A percentile compares a stretch with the other conserved stretches of the same genome.
Evolutionary conservation across 2,113 vertebrate species (phyloP).

Genomic region (Ariopsis seemanni): DNA sequence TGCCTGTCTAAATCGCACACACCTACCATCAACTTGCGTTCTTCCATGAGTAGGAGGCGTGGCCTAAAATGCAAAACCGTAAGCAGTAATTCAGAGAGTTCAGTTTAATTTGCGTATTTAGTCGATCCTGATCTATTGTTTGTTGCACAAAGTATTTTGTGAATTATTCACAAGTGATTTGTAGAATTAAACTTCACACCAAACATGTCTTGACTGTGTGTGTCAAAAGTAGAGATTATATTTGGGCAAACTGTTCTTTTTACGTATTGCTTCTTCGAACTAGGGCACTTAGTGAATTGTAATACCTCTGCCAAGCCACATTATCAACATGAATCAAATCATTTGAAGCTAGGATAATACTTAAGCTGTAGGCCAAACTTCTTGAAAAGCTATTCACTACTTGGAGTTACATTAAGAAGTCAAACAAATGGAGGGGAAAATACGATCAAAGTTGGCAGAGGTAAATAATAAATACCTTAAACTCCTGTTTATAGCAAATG

Average conservation of each 20-base stretch:
- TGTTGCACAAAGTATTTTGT: neutral
- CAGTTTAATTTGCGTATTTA: neutral
- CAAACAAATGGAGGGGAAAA: too few relatives aligned
- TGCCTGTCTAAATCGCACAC: neutral
- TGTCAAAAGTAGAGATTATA: neutral
- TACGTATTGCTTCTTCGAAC: too few relatives aligned
- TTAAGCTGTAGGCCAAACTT: too few relatives aligned
- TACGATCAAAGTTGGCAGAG: too few relatives aligned
- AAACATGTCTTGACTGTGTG: neutral
- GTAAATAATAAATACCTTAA: neutral
- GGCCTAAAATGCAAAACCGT: neutral
- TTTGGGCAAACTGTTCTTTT: neutral
- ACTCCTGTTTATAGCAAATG: neutral
- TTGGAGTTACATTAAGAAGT: too few relatives aligned
- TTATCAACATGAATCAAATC: too few relatives aligned
- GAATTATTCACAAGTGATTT: neutral
- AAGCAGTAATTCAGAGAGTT: neutral
- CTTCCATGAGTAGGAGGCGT: neutral
- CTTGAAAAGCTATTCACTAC: too few relatives aligned
- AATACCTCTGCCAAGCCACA: too few relatives aligned
- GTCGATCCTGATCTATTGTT: neutral
- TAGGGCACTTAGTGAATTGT: too few relatives aligned
- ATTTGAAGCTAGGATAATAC: too few relatives aligned
- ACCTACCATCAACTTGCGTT: neutral
- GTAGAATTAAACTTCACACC: neutral